Evolutionary conservation across 1,140 invertebrate genomes (phyloP).

Genomic region (Mesaphorura yosii): DNA sequence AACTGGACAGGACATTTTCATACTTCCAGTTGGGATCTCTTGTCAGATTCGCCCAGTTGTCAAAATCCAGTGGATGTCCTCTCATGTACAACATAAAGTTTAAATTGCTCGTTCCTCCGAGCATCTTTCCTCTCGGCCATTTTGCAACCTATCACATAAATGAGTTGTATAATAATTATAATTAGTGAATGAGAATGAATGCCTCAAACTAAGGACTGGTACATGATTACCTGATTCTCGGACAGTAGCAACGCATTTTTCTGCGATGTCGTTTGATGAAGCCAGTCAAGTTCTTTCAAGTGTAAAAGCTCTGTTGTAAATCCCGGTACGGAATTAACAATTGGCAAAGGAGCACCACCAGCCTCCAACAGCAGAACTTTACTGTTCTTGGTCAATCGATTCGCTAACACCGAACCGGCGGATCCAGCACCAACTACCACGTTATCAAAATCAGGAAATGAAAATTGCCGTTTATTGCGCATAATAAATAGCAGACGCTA

Average conservation of each 20-base stretch:
- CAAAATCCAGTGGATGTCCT: slow-evolving; percentile 11
- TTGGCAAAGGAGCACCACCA: slow-evolving; percentile 33
- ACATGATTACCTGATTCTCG: not conserved
- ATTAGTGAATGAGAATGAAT: not conserved
- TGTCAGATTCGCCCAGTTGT: slow-evolving; percentile 11
- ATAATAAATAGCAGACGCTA: no score
- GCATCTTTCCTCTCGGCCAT: slow-evolving; percentile 17
- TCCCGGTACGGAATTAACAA: slow-evolving; percentile 29
- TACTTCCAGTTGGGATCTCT: slow-evolving; percentile 5
- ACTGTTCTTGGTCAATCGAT: slow-evolving; percentile 33
- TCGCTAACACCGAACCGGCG: slow-evolving; percentile 6
- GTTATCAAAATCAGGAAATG: not conserved
- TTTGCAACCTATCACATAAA: not conserved
- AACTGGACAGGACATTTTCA: not conserved
- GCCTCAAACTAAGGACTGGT: not conserved
- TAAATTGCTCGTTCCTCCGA: slow-evolving; percentile 6
- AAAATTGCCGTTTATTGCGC: not conserved
- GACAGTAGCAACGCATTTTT: not conserved
- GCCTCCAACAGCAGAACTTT: slow-evolving; percentile 39
- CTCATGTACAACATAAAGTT: slow-evolving; percentile 4
- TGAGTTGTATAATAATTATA: not conserved
- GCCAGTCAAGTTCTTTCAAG: slow-evolving; percentile 37
- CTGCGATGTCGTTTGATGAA: not conserved
- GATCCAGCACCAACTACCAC: slow-evolving; percentile 10
- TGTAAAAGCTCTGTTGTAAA: slow-evolving; percentile 30